phyloP scores from a whole-genome alignment of 2,113 vertebrate genomes.

The Zapus hudsonius region DNA sequence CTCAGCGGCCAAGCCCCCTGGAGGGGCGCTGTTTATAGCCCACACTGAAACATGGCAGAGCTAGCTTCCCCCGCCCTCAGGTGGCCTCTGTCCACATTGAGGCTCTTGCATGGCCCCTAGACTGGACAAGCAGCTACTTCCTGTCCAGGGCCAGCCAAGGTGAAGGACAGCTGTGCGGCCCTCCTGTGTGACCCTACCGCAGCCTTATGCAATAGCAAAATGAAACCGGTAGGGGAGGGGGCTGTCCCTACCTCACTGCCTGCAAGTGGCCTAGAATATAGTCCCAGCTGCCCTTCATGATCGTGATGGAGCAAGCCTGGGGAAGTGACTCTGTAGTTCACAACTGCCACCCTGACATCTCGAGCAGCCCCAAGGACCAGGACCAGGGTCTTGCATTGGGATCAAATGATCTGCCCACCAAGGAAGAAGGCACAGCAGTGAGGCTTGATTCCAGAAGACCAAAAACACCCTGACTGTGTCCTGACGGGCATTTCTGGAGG shows the following conservation, averaged over 20 bases:
- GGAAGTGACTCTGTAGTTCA: fast-evolving
- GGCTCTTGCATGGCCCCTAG: fast-evolving
- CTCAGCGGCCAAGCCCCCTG: neutral
- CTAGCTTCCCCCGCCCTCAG: fast-evolving
- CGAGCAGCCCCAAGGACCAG: too few relatives aligned
- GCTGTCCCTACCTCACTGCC: too few relatives aligned
- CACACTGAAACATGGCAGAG: neutral
- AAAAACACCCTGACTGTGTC: fast-evolving
- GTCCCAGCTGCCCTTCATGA: fast-evolving
- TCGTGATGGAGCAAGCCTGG: fast-evolving
- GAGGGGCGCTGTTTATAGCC: neutral
- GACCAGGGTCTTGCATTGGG: neutral
- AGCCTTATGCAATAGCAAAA: neutral
- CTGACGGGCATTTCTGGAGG: neutral
- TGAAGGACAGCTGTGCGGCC: fast-evolving
- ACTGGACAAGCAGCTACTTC: fast-evolving
- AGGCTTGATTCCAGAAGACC: neutral
- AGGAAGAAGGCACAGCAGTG: neutral
- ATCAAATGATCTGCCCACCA: neutral
- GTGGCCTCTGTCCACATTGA: neutral
- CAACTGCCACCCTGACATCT: fast-evolving
- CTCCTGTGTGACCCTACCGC: neutral
- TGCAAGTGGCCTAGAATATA: too few relatives aligned
- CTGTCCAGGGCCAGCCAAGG: neutral
- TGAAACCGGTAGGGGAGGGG: fast-evolving